Base-by-base conservation (phyloP, 2,797 vertebrate species). In the Alca torda region DNA sequence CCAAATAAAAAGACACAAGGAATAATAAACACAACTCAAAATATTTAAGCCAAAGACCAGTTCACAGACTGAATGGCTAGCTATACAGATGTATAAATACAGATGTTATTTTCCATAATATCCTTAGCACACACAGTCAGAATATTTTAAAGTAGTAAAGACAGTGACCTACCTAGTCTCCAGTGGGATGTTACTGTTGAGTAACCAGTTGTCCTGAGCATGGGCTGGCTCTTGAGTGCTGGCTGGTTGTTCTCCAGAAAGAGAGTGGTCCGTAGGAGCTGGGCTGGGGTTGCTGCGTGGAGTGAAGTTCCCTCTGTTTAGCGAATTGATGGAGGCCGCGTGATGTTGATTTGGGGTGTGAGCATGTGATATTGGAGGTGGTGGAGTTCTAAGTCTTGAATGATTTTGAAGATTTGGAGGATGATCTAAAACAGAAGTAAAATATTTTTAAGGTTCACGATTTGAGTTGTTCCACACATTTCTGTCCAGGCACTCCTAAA, bases 171-270 rank as follows among this genome's bases (percentile, higher is more conserved):
- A 99, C 99, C 99, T 99, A 74, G 99, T 99, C 98, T 99, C 99
- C 98, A 99, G 98, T 1, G 99, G 99, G 95, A 99, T 99, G 99
- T 99, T 99, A 97, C 99, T 99, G 98, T 99, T 99, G 96, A 99
- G 99, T 21, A 99, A 98, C 99, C 99, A 99, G 98, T 99, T 99
- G 98, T 99, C 99, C 98, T 99, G 99, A 73, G 98, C 97, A 59
- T 99, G 99, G 56, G 98, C 96, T 5, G 98, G 98, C 92, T 99
- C 99, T 92, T 98, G 99, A 39, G 98, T 98, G 26, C 98, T 95
- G 65, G 97, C 97, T 0, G 98, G 98, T 51, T 99, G 99, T 91
- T 99, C 99, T 30, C 99, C 99, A 7, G 99, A 99, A 43, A 98
- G 98, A 6, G 99, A 99, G 97, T 99, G 99, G 97, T 99, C 99